phyloP scores from a whole-genome alignment of 2,113 vertebrate species.

The Colossoma macropomum region DNA sequence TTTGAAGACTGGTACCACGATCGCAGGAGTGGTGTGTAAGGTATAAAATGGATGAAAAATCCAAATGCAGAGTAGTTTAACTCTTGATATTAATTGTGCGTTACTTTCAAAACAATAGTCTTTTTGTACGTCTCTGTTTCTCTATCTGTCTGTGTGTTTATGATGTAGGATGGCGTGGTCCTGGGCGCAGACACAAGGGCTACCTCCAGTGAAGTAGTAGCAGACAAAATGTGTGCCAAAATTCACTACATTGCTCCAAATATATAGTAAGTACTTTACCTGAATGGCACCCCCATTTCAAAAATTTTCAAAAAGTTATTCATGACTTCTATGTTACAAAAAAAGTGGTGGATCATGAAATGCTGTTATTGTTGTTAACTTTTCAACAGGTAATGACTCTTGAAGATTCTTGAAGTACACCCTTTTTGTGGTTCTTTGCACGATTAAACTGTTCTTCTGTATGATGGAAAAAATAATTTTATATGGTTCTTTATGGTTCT shows the following conservation, averaged over 20 bases:
- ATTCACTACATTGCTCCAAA: constrained; percentile 80
- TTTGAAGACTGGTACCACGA: constrained; percentile 78
- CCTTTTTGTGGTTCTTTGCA: too few relatives aligned
- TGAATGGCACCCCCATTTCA: not conserved
- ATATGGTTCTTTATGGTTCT: too few relatives aligned
- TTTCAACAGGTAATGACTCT: too few relatives aligned
- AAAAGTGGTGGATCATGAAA: too few relatives aligned
- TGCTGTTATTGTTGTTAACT: too few relatives aligned
- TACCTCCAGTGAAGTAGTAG: constrained; percentile 74
- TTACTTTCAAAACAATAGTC: not conserved
- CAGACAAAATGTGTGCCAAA: constrained; percentile 76
- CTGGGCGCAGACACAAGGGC: constrained; percentile 79
- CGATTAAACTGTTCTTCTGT: too few relatives aligned
- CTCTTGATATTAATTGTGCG: not conserved
- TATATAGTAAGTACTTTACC: constrained; percentile 74
- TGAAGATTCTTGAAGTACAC: too few relatives aligned
- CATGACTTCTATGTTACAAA: too few relatives aligned
- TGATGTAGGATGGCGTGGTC: constrained; percentile 76
- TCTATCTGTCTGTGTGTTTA: not conserved
- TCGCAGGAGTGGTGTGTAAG: constrained; percentile 76
- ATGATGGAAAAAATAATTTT: too few relatives aligned
- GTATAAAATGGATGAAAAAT: constrained; percentile 27
- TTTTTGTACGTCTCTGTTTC: constrained; percentile 5
- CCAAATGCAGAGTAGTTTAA: not conserved
- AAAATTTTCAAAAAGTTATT: not conserved